Percentiles rank a stretch among this genome's conserved stretches.
phyloP scores from a whole-genome alignment of 2,888 invertebrate genomes.

The Pseudococcus viburni region DNA sequence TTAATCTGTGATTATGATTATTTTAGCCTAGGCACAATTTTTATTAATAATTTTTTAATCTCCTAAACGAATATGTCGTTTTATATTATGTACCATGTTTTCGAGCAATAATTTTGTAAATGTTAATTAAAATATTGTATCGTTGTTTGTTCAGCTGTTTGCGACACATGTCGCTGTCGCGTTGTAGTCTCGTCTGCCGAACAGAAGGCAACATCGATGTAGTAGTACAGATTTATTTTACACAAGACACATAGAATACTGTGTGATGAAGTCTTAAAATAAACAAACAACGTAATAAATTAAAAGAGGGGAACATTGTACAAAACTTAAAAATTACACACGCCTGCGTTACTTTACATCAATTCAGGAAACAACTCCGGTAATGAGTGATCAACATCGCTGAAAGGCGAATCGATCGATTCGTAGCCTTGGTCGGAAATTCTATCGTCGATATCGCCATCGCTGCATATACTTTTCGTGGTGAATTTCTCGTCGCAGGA shows the following conservation, averaged over 20 bases:
- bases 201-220: not conserved
- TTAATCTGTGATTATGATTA: constrained; percentile 10
- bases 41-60: not conserved
- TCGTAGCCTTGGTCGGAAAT: constrained; percentile 64
- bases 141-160: constrained; percentile 8
- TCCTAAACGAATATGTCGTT: not conserved
- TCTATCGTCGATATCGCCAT: constrained; percentile 59
- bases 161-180: constrained; percentile 8
- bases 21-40: not conserved
- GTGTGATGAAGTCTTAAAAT: constrained; percentile 12
- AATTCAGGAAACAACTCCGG: constrained; percentile 60
- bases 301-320: not conserved
- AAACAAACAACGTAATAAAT: constrained; percentile 38
- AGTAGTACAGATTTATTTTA: constrained; percentile 55
- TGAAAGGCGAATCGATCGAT: constrained; percentile 60
- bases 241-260: constrained; percentile 59
- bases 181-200: not conserved
- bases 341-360: not conserved
- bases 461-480: constrained; percentile 49
- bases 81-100: constrained; percentile 15
- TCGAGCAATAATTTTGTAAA: constrained; percentile 46
- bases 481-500: not conserved
- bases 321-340: constrained; percentile 10
- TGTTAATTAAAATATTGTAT: constrained; percentile 32
- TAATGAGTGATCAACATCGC: constrained; percentile 39